Percentiles rank a stretch among this genome's conserved stretches.
phyloP scores from a whole-genome alignment of 2,888 invertebrate genomes.

The Sclerodermus sp. region DNA sequence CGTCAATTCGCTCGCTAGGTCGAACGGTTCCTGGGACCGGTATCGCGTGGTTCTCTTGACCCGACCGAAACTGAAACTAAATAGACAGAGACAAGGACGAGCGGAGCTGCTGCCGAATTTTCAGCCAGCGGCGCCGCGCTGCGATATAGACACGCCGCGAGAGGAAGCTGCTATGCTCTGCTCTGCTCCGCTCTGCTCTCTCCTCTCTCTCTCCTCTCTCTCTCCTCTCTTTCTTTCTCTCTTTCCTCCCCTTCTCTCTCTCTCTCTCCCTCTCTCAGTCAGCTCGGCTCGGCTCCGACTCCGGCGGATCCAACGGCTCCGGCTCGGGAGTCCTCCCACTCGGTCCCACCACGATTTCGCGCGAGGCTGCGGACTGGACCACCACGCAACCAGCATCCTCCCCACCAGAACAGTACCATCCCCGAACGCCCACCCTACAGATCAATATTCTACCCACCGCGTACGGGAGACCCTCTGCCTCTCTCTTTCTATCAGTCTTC shows the following conservation, averaged over 20 bases:
- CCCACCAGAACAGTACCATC: constrained; percentile 32
- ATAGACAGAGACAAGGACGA: too few species aligned
- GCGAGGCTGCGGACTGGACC: constrained; percentile 55
- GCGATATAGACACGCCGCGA: background rate
- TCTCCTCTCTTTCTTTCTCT: too few species aligned
- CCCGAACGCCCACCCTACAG: constrained; percentile 47
- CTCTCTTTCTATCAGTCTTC: constrained; percentile 11
- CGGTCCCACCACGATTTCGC: constrained; percentile 42
- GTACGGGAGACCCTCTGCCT: constrained; percentile 36
- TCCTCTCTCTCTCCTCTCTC: too few species aligned
- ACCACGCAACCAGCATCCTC: constrained; percentile 45
- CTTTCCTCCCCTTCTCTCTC: too few species aligned
- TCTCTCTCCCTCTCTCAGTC: background rate
- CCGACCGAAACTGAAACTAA: too few species aligned
- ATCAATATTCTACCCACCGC: constrained; percentile 55
- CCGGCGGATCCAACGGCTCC: constrained; percentile 3
- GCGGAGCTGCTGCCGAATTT: too few species aligned
- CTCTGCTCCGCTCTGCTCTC: too few species aligned
- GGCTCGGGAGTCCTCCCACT: constrained; percentile 4
- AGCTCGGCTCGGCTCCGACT: constrained; percentile 12
- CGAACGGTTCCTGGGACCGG: too few species aligned
- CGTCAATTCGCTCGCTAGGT: too few species aligned
- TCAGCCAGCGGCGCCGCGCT: too few species aligned
- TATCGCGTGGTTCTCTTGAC: too few species aligned
- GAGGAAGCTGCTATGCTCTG: background rate